A percentile compares a stretch with the other conserved stretches of the same genome.
Evolutionary conservation across 2,888 invertebrate species (phyloP).

Genomic region (Lithophane socia): DNA sequence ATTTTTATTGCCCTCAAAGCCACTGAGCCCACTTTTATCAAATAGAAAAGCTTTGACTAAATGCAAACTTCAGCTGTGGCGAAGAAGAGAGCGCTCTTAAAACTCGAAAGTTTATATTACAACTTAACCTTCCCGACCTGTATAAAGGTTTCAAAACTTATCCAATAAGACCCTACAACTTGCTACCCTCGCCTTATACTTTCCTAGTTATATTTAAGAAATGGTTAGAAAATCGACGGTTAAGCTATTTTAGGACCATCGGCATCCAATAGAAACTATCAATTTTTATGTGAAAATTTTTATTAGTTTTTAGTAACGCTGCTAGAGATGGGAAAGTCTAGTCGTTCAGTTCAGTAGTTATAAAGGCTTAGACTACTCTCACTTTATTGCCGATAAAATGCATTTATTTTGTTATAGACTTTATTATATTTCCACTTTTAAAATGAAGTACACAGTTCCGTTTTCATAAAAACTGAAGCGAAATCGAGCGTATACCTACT

Average conservation of each 20-base stretch:
- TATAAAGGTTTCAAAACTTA: constrained; percentile 83
- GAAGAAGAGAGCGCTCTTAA: constrained; percentile 74
- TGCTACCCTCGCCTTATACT: constrained; percentile 71
- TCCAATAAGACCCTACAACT: constrained; percentile 83
- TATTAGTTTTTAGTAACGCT: constrained; percentile 45
- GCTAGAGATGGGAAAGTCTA: constrained; percentile 20
- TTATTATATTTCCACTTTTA: constrained; percentile 19
- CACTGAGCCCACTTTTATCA: constrained; percentile 51
- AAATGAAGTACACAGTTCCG: constrained; percentile 11
- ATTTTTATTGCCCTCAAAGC: constrained; percentile 44
- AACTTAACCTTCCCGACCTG: constrained; percentile 81
- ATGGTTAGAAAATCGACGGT: constrained; percentile 66
- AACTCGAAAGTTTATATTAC: constrained; percentile 84
- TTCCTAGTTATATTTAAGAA: constrained; percentile 73
- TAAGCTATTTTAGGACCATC: constrained; percentile 52
- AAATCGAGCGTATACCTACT: constrained; percentile 39
- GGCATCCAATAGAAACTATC: constrained; percentile 43
- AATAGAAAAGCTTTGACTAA: constrained; percentile 66
- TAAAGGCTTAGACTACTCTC: constrained; percentile 24
- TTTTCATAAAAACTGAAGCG: constrained; percentile 30
- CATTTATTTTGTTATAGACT: constrained; percentile 17
- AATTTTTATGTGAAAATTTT: constrained; percentile 59
- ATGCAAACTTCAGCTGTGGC: constrained; percentile 65
- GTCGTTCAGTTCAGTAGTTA: constrained; percentile 24
- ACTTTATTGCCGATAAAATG: constrained; percentile 27